A percentile compares a stretch with the other conserved stretches of the same genome.
These are phyloP conservation scores for Clupea harengus DNA, from an alignment of 2,113 vertebrate genomes.

Conservation along the genomic window DNA sequence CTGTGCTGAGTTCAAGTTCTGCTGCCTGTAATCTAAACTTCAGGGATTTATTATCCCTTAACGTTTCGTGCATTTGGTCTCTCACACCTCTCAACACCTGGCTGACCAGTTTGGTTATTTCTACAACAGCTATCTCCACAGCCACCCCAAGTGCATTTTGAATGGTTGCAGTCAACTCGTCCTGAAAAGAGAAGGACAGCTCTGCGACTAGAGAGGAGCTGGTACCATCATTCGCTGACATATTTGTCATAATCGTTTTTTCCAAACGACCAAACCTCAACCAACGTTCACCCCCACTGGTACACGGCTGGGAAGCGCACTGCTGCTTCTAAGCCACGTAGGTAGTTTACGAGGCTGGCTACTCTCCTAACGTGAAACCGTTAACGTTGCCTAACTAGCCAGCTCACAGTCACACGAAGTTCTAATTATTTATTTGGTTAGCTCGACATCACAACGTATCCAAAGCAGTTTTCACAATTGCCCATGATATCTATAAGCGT, in stretches of 20 bases:
- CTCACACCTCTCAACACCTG: slow-evolving; percentile 49
- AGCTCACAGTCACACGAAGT: not conserved
- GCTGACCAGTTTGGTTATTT: slow-evolving; percentile 52
- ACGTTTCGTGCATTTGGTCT: slow-evolving; percentile 51
- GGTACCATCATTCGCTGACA: slow-evolving; percentile 30
- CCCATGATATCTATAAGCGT: not conserved
- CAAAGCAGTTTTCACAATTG: not conserved
- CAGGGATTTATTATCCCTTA: slow-evolving; percentile 49
- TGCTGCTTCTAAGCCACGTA: not conserved
- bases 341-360: not conserved
- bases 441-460: not conserved
- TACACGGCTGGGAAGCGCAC: not conserved
- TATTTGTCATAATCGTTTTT: not conserved
- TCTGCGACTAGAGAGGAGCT: slow-evolving; percentile 38
- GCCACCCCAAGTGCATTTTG: slow-evolving; percentile 56
- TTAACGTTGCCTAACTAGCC: slow-evolving; percentile 2
- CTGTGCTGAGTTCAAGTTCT: slow-evolving; percentile 43
- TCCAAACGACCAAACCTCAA: not conserved
- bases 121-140: slow-evolving; percentile 53
- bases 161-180: slow-evolving; percentile 52
- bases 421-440: not conserved
- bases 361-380: not conserved
- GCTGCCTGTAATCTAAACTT: slow-evolving; percentile 40
- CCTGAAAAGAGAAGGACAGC: slow-evolving; percentile 53
- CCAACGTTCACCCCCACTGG: not conserved